phyloP scores from a whole-genome alignment of 2,797 vertebrate species.

The Microcaecilia unicolor region DNA sequence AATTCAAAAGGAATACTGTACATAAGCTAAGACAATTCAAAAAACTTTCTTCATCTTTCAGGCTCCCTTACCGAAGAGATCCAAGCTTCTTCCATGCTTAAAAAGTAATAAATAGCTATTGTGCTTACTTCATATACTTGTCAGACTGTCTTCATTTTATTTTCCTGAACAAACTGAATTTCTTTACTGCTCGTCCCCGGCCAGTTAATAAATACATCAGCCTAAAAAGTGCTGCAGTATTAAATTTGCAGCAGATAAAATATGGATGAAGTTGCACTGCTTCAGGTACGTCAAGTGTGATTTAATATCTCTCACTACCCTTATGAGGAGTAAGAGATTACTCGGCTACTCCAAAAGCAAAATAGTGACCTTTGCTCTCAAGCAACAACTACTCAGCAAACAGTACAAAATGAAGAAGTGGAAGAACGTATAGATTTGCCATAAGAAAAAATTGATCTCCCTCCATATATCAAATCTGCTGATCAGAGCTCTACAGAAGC shows the following conservation, averaged over 20 bases:
- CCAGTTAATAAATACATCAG: conserved; percentile 95
- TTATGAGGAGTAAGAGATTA: conserved; percentile 75
- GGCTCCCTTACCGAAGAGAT: too few relatives aligned
- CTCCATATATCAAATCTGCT: conserved; percentile 73
- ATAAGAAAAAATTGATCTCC: conserved; percentile 69
- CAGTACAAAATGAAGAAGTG: conserved; percentile 68
- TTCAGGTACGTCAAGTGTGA: conserved; percentile 91
- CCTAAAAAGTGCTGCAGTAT: conserved; percentile 88
- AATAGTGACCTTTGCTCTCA: conserved; percentile 71
- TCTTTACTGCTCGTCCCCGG: conserved; percentile 58
- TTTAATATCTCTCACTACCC: conserved; percentile 84
- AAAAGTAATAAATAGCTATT: conserved; percentile 79
- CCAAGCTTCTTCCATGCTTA: conserved; percentile 48
- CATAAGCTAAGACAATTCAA: conserved; percentile 40
- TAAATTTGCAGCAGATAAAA: conserved; percentile 83
- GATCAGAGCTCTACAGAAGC: conserved; percentile 52
- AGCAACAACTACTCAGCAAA: conserved; percentile 81
- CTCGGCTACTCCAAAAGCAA: conserved; percentile 60
- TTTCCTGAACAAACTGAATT: conserved; percentile 82
- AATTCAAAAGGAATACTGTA: conserved; percentile 52
- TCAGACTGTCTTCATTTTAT: conserved; percentile 85
- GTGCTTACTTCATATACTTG: conserved; percentile 93
- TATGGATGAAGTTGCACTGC: conserved; percentile 87
- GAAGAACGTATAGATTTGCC: conserved; percentile 69
- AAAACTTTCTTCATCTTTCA: conserved; percentile 56